Evolutionary conservation across 2,113 vertebrate genomes (phyloP), one percentile per base, ranked within the genome.

Genomic region (Mastomys coucha): DNA sequence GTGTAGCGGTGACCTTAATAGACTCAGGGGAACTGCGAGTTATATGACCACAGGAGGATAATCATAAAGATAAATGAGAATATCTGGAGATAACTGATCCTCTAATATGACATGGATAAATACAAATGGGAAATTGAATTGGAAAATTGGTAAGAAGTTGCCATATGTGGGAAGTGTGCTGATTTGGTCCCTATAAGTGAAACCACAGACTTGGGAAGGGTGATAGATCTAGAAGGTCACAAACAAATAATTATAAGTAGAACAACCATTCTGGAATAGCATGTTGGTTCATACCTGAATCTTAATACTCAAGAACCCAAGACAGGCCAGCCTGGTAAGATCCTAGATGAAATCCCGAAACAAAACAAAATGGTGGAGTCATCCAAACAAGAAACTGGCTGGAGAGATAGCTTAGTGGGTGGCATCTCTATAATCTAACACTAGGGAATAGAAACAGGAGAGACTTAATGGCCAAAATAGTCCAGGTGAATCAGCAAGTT

Each of bases 51-150:
- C 88, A 94, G 56, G 45, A 95, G 28, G 72, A 92, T 75, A 93
- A 80, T 76, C 56, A 78, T 75, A 72, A 90, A 89, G 93, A 88
- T 69, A 93, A 90, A 76, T 89, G 88, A 97, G 93, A 97, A 88
- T 56, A 91, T 42, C n/a, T 95, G 65, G 39, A 90, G 63, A 58
- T 39, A 92, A 24, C 8, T 42, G 53, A 88, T 28, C 81, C 56
- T 84, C 75, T 69, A 67, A 65, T 60, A 82, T n/a, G 89, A 85
- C 70, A 49, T 67, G 58, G 56, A 65, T 75, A 86, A 73, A 75
- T 70, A 51, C 1, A 10, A 7, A 58, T 26, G 12, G 67, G 49
- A 6, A 17, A 51, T 11, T 91, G 56, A 91, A 73, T 28, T 93
- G 5, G 58, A 82, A 87, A 91, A 77, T 70, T 20, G 51, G 2